Conservation (phyloP, 1,140 invertebrate genomes). For the Nasonia longicornis region DNA sequence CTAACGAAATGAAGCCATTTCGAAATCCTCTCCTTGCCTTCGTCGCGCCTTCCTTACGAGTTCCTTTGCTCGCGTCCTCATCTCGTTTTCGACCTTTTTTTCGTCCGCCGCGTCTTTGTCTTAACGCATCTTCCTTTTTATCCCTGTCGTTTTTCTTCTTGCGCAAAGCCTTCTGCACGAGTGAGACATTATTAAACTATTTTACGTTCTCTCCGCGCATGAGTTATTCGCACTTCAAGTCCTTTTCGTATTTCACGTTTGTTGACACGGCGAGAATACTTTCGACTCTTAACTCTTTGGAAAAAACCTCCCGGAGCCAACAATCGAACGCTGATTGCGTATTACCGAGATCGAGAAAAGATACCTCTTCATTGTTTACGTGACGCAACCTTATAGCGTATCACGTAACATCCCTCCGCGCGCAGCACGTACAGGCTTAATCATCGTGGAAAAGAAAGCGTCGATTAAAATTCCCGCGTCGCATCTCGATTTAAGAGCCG, state of each 20-base stretch:
- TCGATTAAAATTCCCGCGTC: slow-evolving; percentile 4
- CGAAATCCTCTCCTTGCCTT: background rate
- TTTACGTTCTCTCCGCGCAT: background rate
- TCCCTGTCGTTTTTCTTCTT: background rate
- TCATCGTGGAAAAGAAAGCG: background rate
- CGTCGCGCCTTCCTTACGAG: background rate
- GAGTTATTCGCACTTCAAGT: slow-evolving; percentile 8
- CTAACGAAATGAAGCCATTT: background rate
- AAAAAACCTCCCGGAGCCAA: background rate
- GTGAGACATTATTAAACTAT: slow-evolving; percentile 32
- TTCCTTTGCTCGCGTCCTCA: too few relatives aligned
- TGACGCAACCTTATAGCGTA: background rate
- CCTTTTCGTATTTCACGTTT: slow-evolving; percentile 6
- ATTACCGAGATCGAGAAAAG: background rate
- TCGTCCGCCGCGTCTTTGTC: background rate
- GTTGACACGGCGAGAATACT: background rate
- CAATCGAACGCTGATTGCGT: background rate
- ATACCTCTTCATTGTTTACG: background rate
- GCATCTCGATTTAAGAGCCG: slow-evolving; percentile 9
- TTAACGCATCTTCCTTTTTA: slow-evolving; percentile 6
- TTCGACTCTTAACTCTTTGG: background rate
- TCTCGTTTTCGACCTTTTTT: background rate
- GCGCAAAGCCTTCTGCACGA: background rate
- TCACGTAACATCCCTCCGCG: background rate
- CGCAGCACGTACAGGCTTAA: background rate